Conservation (phyloP, 1,140 invertebrate genomes). For the Cataglyphis hispanica region DNA sequence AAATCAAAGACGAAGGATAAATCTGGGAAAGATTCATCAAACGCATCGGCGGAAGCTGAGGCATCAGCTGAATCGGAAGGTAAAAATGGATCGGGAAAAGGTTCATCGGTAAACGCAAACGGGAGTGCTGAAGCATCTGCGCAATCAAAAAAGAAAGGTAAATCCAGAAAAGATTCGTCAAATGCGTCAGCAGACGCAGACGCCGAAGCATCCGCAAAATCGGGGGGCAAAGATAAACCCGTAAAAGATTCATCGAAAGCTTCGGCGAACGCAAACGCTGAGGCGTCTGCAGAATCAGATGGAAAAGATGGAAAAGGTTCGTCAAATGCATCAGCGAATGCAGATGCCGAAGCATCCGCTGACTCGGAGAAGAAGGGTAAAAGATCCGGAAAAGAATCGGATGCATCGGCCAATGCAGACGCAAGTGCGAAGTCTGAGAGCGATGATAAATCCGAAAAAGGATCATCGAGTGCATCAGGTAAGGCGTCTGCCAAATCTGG, state of each 20-base stretch:
- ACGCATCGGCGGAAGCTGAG: too few relatives aligned
- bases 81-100: neutral
- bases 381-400: neutral
- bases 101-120: too few relatives aligned
- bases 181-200: neutral
- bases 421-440: neutral
- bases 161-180: neutral
- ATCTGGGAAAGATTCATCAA: too few relatives aligned
- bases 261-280: neutral
- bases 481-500: neutral
- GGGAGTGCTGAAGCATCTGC: neutral
- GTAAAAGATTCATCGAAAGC: neutral
- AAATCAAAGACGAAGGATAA: too few relatives aligned
- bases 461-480: too few relatives aligned
- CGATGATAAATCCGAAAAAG: neutral
- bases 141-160: neutral
- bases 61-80: neutral
- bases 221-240: neutral
- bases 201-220: neutral
- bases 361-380: neutral
- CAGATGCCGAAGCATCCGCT: neutral
- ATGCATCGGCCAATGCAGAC: neutral
- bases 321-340: neutral
- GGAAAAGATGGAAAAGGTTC: neutral
- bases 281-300: neutral